Evolutionary conservation across 2,797 vertebrate species (phyloP).

Genomic region (Manis pentadactyla): DNA sequence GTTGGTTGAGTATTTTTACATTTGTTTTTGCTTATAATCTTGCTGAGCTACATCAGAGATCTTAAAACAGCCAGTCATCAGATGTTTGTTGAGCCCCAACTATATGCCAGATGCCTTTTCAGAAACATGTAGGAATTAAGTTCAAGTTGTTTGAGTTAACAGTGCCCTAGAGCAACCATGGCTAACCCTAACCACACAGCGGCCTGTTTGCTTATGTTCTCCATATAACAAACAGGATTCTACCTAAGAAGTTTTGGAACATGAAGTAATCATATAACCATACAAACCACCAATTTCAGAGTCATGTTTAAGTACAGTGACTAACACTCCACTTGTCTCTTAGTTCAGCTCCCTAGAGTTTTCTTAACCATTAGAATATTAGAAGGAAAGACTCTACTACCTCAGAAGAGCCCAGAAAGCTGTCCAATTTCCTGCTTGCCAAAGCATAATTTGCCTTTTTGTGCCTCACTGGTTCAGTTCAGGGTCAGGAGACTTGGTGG

Average conservation of each 20-base stretch:
- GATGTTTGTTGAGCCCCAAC: not conserved
- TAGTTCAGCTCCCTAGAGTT: not conserved
- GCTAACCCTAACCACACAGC: not conserved
- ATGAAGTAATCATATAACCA: not conserved
- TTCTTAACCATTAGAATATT: slow-evolving; percentile 46
- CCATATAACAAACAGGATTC: not conserved
- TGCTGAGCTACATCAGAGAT: slow-evolving; percentile 16
- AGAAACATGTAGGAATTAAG: not conserved
- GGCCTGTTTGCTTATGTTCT: slow-evolving; percentile 27
- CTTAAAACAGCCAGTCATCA: not conserved
- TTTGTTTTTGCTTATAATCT: slow-evolving; percentile 15
- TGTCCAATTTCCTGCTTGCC: slow-evolving; percentile 38
- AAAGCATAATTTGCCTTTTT: slow-evolving; percentile 37
- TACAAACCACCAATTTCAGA: not conserved
- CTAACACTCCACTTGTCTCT: not conserved
- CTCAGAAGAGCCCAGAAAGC: slow-evolving; percentile 79
- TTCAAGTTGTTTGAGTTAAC: not conserved
- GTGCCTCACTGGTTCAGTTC: not conserved
- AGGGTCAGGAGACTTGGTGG: not conserved
- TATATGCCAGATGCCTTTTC: not conserved
- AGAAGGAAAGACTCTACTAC: slow-evolving; percentile 80
- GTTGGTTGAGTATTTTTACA: not conserved
- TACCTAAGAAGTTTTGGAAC: not conserved
- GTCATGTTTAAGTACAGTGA: not conserved
- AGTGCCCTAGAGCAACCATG: not conserved